Evolutionary conservation across 2,888 invertebrate species (phyloP), one percentile per base, ranked within the genome.

Genomic region (Clunio marinus): DNA sequence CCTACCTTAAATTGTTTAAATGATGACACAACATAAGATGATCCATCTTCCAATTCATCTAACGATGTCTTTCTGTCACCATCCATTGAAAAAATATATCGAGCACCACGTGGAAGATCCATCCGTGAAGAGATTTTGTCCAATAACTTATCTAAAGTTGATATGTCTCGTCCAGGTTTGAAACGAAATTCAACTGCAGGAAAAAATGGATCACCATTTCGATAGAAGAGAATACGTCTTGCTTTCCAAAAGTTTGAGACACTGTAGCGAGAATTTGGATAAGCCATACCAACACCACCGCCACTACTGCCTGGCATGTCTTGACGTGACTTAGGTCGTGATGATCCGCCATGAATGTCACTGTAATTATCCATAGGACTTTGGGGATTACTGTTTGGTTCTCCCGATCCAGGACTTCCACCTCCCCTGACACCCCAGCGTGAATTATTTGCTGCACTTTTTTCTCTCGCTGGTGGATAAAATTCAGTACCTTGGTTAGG

Each of bases 131-230:
- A 94, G 67, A 96, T 81, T 75, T 93, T 88, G 75, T 93, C 93
- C 73, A 94, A 81, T 51, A 96, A 81, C 15, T 88, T 88, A 75
- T 94, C 93, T 80, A 96, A 80, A 13, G 89, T 91, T 46, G 88
- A 88, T 74, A 96, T 88, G 75, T 93, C 93, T 70, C 93, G 83
- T 1, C 93, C 93, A 0, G 93, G 92, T 71, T 92, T 91, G 75
- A 96, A 93, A 73, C 90, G 84, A 76, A 91, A 88, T 77, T 93
- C 93, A 37, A 93, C 86, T 0, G 95, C 94, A 15, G 91, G 92
- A 75, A 90, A 93, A 76, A 93, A 92, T 0, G 93, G 91, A 76
- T 96, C 95, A 2, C 96, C 96, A 83, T 96, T 96, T 76, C 92
- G 87, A 80, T 91, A 96, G 79, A 96, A 95, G 1, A 91, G 88